Percentiles rank a stretch among this genome's conserved stretches.
Conservation (phyloP, 1,140 invertebrate species). For the Oncopodura yosiiana region DNA sequence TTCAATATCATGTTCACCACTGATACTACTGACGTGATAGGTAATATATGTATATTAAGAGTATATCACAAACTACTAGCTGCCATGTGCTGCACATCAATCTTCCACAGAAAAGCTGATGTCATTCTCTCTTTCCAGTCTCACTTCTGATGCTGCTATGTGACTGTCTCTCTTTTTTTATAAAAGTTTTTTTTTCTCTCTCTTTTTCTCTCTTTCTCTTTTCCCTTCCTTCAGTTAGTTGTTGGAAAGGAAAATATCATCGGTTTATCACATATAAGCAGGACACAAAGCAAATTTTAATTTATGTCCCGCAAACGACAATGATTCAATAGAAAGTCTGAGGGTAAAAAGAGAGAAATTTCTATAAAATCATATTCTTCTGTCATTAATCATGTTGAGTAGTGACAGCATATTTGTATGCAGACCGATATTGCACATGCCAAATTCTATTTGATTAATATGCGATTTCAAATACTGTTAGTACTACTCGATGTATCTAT, state of each 20-base stretch:
- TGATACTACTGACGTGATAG: too few species aligned
- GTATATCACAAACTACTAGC: too few species aligned
- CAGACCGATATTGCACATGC: slow-evolving; percentile 37
- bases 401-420: slow-evolving; percentile 38
- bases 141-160: slow-evolving; percentile 8
- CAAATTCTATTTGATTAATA: slow-evolving; percentile 38
- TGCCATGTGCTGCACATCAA: slow-evolving; percentile 35
- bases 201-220: slow-evolving; percentile 18
- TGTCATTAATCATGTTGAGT: slow-evolving; percentile 36
- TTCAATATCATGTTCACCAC: too few species aligned
- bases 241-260: slow-evolving; percentile 15
- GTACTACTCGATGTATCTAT: not conserved
- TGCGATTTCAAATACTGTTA: slow-evolving; percentile 34
- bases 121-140: slow-evolving; percentile 32
- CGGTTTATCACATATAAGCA: slow-evolving; percentile 32
- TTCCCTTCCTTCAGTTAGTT: too few species aligned
- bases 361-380: slow-evolving; percentile 36
- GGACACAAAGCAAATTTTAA: slow-evolving; percentile 36
- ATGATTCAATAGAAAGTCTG: slow-evolving; percentile 36
- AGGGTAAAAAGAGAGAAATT: slow-evolving; percentile 32
- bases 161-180: slow-evolving; percentile 15
- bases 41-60: too few species aligned
- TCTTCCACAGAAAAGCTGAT: slow-evolving; percentile 35
- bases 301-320: slow-evolving; percentile 36
- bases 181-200: slow-evolving; percentile 25